Percentiles rank a stretch among this genome's conserved stretches.
These are phyloP conservation scores for Chironomus tepperi DNA, from an alignment of 1,140 invertebrate genomes.

Conservation along the genomic window DNA sequence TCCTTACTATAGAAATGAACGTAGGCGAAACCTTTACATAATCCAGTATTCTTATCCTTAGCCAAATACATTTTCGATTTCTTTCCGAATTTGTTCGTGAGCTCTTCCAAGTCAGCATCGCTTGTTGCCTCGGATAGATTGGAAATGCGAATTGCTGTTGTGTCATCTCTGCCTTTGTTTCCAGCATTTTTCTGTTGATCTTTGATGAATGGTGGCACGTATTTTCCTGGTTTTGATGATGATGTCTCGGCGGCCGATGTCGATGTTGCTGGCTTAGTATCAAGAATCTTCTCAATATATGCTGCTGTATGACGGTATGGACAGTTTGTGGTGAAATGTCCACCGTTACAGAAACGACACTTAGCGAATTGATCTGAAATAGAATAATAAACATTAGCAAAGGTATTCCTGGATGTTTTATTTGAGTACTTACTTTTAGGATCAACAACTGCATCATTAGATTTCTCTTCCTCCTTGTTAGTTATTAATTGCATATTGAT, in stretches of 20 bases:
- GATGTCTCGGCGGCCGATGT: conserved; percentile 35
- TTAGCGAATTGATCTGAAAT: conserved; percentile 53
- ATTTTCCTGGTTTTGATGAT: conserved; percentile 48
- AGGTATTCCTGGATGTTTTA: conserved; percentile 31
- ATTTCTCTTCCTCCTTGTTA: conserved; percentile 73
- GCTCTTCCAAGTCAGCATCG: conserved; percentile 89
- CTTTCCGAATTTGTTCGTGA: conserved; percentile 61
- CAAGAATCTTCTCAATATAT: conserved; percentile 49
- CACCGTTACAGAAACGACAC: conserved; percentile 89
- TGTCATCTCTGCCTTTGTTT: conserved; percentile 62
- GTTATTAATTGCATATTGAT: conserved; percentile 90
- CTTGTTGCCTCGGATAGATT: conserved; percentile 95
- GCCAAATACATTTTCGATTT: conserved; percentile 77
- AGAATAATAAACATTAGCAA: neutral
- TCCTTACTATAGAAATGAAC: conserved; percentile 85
- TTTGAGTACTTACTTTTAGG: conserved; percentile 48
- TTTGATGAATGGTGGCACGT: conserved; percentile 78
- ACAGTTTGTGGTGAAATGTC: conserved; percentile 96
- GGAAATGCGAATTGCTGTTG: conserved; percentile 88
- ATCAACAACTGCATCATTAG: conserved; percentile 74
- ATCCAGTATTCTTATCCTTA: conserved; percentile 72
- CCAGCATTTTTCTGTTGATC: conserved; percentile 70
- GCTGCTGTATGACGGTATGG: conserved; percentile 88
- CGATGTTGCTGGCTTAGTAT: conserved; percentile 35
- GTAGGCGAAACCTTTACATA: conserved; percentile 93